A percentile compares a stretch with the other conserved stretches of the same genome.
Conservation (phyloP, 2,113 vertebrate species). For the Apodemus speciosus region DNA sequence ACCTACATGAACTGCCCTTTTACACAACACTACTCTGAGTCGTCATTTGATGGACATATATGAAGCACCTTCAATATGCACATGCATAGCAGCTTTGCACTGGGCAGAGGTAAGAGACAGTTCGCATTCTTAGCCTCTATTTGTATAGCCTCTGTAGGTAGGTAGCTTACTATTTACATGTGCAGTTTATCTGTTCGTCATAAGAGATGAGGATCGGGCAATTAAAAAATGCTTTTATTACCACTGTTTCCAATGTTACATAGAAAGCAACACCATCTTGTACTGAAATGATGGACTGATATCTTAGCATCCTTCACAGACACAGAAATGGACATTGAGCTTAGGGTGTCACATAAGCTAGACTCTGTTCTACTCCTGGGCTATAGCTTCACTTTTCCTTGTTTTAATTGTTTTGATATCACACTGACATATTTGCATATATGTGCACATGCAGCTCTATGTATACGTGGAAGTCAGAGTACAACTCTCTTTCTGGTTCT, state of each 20-base stretch:
- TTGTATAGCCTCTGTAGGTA: conserved; percentile 55
- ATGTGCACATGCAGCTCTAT: background rate
- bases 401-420: background rate
- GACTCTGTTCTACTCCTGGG: background rate
- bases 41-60: conserved; percentile 25
- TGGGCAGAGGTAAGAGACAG: conserved; percentile 20
- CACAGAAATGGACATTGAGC: background rate
- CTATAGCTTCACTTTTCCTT: background rate
- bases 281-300: background rate
- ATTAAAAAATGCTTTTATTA: conserved; percentile 34
- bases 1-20: conserved; percentile 23
- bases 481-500: background rate
- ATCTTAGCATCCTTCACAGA: background rate
- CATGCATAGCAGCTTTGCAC: conserved; percentile 15
- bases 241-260: conserved; percentile 19
- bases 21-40: conserved; percentile 17
- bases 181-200: conserved; percentile 9
- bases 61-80: background rate
- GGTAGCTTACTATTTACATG: conserved; percentile 44
- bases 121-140: conserved; percentile 22
- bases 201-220: background rate
- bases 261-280: background rate
- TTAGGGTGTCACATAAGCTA: background rate
- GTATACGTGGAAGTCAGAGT: background rate
- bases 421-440: background rate